Evolutionary conservation across 2,113 vertebrate genomes (phyloP), one percentile per base, ranked within the genome.

Genomic region (Casuarius casuarius): DNA sequence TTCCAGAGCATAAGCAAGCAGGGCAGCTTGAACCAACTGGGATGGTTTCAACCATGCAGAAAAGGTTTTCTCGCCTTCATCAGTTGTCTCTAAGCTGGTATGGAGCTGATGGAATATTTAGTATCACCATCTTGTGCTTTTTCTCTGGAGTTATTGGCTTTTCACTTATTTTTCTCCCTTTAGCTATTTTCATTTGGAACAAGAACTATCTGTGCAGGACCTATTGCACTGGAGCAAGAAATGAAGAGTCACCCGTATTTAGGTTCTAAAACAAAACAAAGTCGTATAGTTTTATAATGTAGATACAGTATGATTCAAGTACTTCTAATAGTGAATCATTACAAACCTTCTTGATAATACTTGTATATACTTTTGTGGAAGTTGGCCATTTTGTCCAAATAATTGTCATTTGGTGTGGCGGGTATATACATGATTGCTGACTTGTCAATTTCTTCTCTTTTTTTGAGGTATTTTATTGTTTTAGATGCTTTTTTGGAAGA

Each of bases 1-100:
- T 8, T 28, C 31, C 1, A 0, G 15, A 19, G 9, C 3, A 0
- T 63, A 7, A 90, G 66, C 12, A 29, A 44, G 16, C 33, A n/a
- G 52, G 8, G 14, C 25, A 26, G 5, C 63, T 62, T 48, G 63
- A 65, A 25, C 28, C n/a, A 65, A 13, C 44, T 56, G 31, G 19
- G 5, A 6, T 38, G 42, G 51, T 56, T 87, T 84, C 54, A 84
- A 0, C 23, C 25, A 12, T 4, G 1, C 46, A 33, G 14, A 40
- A 16, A 51, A 73, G 21, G 54, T 28, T 52, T 71, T 18, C 33
- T 62, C 28, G 23, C 56, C 26, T 78, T 89, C 13, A 23, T 58
- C 66, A 35, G 11, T 72, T 93, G 33, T 29, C 12, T 68, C 59
- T 48, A n/a, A 52, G 31, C 51, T 79, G 22, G 8, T 79, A 2